Conservation (phyloP, 2,888 invertebrate species). For the Drosophila greeni region DNA sequence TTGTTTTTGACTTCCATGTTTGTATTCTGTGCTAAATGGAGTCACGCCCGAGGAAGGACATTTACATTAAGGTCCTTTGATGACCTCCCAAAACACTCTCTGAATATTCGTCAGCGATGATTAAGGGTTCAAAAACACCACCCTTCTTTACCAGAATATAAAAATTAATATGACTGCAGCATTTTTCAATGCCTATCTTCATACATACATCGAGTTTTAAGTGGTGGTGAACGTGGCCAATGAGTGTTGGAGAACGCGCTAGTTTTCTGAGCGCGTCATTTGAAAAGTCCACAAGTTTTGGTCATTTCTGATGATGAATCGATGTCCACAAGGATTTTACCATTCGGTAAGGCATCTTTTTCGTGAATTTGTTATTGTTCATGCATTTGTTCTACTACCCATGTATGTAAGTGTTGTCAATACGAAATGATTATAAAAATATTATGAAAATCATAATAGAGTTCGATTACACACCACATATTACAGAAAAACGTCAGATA, state of each 20-base stretch:
- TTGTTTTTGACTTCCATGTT: conserved; percentile 4
- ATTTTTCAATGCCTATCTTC: background rate
- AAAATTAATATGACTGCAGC: background rate
- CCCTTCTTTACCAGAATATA: background rate
- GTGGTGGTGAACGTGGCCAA: background rate
- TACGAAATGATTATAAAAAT: conserved; percentile 12
- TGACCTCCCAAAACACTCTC: background rate
- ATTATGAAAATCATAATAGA: conserved; percentile 9
- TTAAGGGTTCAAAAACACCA: background rate
- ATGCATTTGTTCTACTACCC: conserved; percentile 17
- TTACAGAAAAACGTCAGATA: conserved; percentile 21
- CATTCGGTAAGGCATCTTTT: background rate
- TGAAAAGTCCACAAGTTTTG: background rate
- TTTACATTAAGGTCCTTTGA: background rate
- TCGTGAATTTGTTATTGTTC: conserved; percentile 5
- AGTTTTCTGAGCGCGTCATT: background rate
- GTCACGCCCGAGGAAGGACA: background rate
- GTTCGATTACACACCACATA: conserved; percentile 16
- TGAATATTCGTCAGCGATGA: too few relatives aligned
- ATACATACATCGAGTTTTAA: background rate
- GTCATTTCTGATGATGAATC: conserved; percentile 2
- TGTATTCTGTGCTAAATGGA: background rate
- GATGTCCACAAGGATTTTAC: background rate
- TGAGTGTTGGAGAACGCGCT: background rate
- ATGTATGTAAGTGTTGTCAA: conserved; percentile 10